These are phyloP conservation scores for Desoria tigrina DNA, from an alignment of 2,888 invertebrate genomes.

Conservation along the genomic window DNA sequence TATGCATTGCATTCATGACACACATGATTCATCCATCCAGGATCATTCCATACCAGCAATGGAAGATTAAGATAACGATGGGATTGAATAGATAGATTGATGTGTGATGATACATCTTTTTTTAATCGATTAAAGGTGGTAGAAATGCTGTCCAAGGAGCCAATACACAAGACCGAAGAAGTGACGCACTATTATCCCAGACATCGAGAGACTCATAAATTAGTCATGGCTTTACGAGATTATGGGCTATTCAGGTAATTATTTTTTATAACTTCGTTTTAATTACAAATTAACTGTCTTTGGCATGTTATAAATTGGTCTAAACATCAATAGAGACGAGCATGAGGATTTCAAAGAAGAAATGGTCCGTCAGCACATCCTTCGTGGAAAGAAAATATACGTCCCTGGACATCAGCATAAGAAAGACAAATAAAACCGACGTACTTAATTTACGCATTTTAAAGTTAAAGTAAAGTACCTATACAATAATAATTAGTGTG, in stretches of 20 bases:
- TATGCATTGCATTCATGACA: too few relatives aligned
- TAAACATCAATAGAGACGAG: constrained; percentile 64
- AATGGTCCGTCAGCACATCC: constrained; percentile 72
- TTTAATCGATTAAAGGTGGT: constrained; percentile 29
- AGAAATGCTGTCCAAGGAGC: constrained; percentile 20
- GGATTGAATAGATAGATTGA: too few relatives aligned
- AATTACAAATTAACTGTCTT: not conserved
- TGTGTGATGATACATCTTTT: too few relatives aligned
- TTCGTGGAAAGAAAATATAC: constrained; percentile 72
- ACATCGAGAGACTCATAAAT: constrained; percentile 36
- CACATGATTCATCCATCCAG: too few relatives aligned
- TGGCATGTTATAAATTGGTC: not conserved
- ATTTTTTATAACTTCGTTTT: not conserved
- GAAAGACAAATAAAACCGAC: not conserved
- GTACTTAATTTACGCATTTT: too few relatives aligned
- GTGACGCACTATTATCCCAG: constrained; percentile 40
- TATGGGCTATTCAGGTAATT: constrained; percentile 41
- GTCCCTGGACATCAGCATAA: not conserved
- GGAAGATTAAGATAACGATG: constrained; percentile 12
- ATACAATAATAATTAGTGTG: too few relatives aligned
- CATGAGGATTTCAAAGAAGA: constrained; percentile 87
- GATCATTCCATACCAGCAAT: too few relatives aligned
- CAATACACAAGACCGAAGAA: constrained; percentile 33
- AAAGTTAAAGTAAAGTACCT: too few relatives aligned
- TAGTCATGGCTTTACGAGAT: constrained; percentile 40